Evolutionary conservation across 1,140 invertebrate genomes (phyloP), one percentile per base, ranked within the genome.

Genomic region (Drosophila serrata): DNA sequence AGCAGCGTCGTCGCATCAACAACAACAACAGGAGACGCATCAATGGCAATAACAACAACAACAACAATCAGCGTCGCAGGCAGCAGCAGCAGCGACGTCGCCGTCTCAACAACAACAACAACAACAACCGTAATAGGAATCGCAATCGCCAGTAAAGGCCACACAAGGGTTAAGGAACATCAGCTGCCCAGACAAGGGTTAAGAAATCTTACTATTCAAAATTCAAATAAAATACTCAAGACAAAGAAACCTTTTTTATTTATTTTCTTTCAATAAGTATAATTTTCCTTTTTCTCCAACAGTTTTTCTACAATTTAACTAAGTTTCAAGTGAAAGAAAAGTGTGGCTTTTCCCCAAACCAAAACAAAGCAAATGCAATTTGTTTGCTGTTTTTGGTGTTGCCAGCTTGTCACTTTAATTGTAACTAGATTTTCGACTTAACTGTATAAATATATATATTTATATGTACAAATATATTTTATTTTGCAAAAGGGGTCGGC

Each of bases 361-460:
- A 37, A 11, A 22, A 33, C 65, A 69, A 69, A 68, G 63, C 12
- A 29, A 72, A 27, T 58, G 64, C 49, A 58, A 70, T 58, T 70
- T 70, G 49, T 70, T 70, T 58, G 35, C 67, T 39, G 49, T 19
- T 48, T 39, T 35, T 24, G 42, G 17, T 46, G 68, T 58, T 58
- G 65, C 51, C 51, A 40, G 51, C 42, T 58, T 84, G 81, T 80
- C 72, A 72, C 76, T 81, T 73, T 81, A 74, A 84, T 85, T 86
- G 73, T 58, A 72, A 80, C 76, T 80, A 80, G 70, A 84, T 84
- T 84, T 84, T 72, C 60, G 55, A 78, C 58, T 60, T 58, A 35
- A 63, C 57, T 77, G 53, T 56, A 33, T 49, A 24, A 6, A 73
- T 48, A 39, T 37, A 43, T 22, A 19, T 12, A 1, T n/a, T 27